Evolutionary conservation across 2,888 invertebrate genomes (phyloP), one percentile per base, ranked within the genome.

Genomic region (Argyresthia goedartella): DNA sequence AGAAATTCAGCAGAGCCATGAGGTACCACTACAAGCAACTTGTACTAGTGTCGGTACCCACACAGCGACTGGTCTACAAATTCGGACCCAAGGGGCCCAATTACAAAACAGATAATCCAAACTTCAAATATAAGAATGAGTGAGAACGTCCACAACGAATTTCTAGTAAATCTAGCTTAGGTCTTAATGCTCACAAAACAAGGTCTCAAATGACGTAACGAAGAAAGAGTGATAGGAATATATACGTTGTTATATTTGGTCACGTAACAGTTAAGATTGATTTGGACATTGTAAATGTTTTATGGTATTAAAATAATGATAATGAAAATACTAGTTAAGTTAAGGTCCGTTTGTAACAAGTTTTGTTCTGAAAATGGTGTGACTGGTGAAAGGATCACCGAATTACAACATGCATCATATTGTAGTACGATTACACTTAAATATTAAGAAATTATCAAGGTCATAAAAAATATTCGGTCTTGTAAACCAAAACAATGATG

Each of bases 1-100:
- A 96, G 74, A 97, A 97, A 79, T 90, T 97, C 65, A 95, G 95
- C 75, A 81, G 96, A 57, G 96, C 96, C 13, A 95, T 97, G 93
- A 90, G 94, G 72, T 95, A 95, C 75, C 94, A 95, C 76, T 95
- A 95, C 82, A 90, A 92, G 67, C 92, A 92, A 64, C 81, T 90
- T 59, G 92, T 94, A 16, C 89, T 94, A 53, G 88, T 90, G 50
- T 92, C 94, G 4, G 94, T 94, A 9, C 89, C 92, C 53, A 93
- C 93, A 10, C 89, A 92, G 44, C 88, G 94, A 50, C 85, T 94
- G 56, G 94, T 94, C 50, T 95, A 95, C 81, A 92, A 93, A 72
- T 95, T 95, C 76, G 94, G 94, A 0, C 91, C 90, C 56, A 93
- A 92, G 57, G 95, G 95, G 1, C 92, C 91, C 33, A 92, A 92